Base-by-base conservation (phyloP, 2,888 invertebrate genomes). In the Digitonthophagus gazella region DNA sequence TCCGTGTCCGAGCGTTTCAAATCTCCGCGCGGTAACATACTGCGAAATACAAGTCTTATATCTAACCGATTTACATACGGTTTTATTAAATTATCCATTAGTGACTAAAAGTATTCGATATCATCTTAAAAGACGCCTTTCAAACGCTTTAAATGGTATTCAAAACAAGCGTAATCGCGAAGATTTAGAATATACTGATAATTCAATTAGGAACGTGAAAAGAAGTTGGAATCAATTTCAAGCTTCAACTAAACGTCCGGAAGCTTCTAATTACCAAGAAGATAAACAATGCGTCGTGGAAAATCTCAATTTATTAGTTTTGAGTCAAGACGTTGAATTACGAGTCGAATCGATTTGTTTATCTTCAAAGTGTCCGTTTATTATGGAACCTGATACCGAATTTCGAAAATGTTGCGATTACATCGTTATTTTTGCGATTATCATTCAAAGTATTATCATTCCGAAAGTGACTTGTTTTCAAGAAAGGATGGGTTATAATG, bases 21-120 rank as follows among this genome's bases (percentile, higher is more conserved):
- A 71, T 64, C 19, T 85, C 11, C 85, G 84, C 79, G 85, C 85
- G 16, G 84, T 85, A 2, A 85, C 85, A 2, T 85, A 85, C 67
- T 85, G 84, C 0, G 85, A 85, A 78, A 85, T 85, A 71, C 85
- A 85, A 80, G 83, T 84, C 14, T 76, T 85, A 67, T 80, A 83
- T 70, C 84, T 85, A 73, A 83, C 82, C 0, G 83, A 84, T 68
- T 85, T 84, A 69, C 84, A 83, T 72, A 81, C 80, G 74, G 79
- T 85, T 19, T 84, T 85, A 83, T 80, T 84, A 15, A 84, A 84
- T 14, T 85, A 85, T 73, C 85, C 85, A n/a, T 81, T 83, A 68
- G 75, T 85, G 55, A 76, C 83, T 55, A 79, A 11, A 6, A 61
- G 65, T 54, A 63, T 70, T 15, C 65, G 28, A 5, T 63, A 69